Conservation (phyloP, 2,113 vertebrate species). For the Capricornis sumatraensis region DNA sequence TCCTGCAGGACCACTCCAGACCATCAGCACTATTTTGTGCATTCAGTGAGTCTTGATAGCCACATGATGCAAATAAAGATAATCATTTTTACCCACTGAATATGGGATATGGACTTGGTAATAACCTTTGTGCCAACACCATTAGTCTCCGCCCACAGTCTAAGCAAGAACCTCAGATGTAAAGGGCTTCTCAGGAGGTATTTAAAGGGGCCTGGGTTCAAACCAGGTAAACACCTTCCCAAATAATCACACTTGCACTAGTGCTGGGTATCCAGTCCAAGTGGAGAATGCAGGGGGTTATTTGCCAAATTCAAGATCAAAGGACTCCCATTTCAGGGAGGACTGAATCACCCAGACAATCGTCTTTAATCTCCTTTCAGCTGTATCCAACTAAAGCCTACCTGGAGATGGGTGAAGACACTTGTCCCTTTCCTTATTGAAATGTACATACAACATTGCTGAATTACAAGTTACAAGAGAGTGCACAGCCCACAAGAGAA, state of each 20-base stretch:
- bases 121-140: background rate
- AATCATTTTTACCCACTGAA: too few relatives aligned
- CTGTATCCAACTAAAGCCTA: background rate
- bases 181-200: background rate
- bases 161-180: background rate
- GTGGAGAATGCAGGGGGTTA: background rate
- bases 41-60: background rate
- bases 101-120: background rate
- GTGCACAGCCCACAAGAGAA: fast-evolving
- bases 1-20: background rate
- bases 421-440: background rate
- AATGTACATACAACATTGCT: background rate
- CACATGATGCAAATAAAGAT: background rate
- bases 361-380: background rate
- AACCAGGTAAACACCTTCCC: background rate
- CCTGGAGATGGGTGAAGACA: background rate
- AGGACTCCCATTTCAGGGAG: background rate
- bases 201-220: background rate
- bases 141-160: background rate
- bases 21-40: fast-evolving
- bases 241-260: too few relatives aligned
- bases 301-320: background rate
- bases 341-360: background rate
- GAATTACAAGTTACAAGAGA: background rate
- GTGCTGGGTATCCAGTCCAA: background rate